Conservation (phyloP, 2,113 vertebrate species). For the Tringa solitaria region DNA sequence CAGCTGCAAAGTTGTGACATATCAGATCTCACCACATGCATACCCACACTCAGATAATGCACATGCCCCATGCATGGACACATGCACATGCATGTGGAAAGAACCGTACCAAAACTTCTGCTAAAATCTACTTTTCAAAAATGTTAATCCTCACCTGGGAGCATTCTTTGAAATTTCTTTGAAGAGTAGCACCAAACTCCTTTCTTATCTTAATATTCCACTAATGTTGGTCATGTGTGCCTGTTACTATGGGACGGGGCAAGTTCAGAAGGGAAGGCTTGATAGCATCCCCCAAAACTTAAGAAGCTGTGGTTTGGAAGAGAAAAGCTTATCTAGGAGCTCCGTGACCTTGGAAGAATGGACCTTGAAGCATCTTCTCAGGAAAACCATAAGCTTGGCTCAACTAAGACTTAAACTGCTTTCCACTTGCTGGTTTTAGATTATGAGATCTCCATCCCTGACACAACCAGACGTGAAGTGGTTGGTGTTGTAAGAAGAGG, state of each 20-base stretch:
- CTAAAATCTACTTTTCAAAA: neutral
- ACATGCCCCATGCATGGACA: neutral
- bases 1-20: conserved; percentile 56
- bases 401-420: neutral
- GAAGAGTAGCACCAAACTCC: conserved; percentile 7
- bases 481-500: neutral
- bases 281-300: neutral
- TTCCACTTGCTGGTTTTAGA: neutral
- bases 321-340: neutral
- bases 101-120: neutral
- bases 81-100: neutral
- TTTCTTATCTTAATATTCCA: neutral
- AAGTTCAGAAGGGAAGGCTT: neutral
- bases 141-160: neutral
- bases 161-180: conserved; percentile 55
- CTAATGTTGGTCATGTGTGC: neutral
- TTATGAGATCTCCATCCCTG: neutral
- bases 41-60: neutral
- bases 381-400: neutral
- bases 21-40: neutral
- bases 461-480: neutral
- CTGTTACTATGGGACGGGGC: neutral
- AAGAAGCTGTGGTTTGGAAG: neutral
- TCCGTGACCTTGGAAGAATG: neutral
- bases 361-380: neutral